Base-by-base conservation (phyloP, 2,888 invertebrate species). In the Spilosoma lubricipeda region DNA sequence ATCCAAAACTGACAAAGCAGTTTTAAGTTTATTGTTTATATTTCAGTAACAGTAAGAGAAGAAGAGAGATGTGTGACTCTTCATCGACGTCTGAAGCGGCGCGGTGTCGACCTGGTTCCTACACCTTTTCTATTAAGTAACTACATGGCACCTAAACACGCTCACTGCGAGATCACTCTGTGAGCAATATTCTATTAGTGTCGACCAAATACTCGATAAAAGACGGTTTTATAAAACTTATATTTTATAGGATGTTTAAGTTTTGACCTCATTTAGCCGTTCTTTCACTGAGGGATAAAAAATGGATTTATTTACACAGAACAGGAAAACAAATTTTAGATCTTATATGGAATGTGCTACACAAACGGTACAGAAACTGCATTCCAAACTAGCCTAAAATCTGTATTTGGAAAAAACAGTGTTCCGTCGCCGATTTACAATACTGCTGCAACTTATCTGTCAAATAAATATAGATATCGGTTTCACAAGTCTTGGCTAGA, bases 41-140 rank as follows among this genome's bases (percentile, higher is more conserved):
- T 73, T 73, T n/a, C 73, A 93, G 93, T 85, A 73, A 82, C 80
- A 66, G 82, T 87, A 67, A 82, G 84, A 67, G 77, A 86, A 59
- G 87, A 87, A 74, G 89, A 91, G 39, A 86, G 84, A 76, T 86
- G 89, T 79, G 88, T 87, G 71, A 93, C 94, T 18, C 81, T 94
- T 63, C 87, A 85, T 79, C 90, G 91, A 48, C 89, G 88, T 66
- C 86, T 91, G 74, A 86, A 84, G 75, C 89, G 90, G 69, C 92
- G 92, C 82, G 91, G 91, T 78, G 87, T 92, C 83, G 94, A 95
- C 76, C 86, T 95, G 85, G 95, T 96, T 88, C 96, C 96, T 88
- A 96, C 96, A 77, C 96, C 96, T 78, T 96, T 96, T 88, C 88
- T 95, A 84, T 92, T 96, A 75, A 95, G 96, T 90, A 95, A 95